A percentile compares a stretch with the other conserved stretches of the same genome.
Conservation (phyloP, 2,888 invertebrate genomes). For the Lasioglossum calceatum region DNA sequence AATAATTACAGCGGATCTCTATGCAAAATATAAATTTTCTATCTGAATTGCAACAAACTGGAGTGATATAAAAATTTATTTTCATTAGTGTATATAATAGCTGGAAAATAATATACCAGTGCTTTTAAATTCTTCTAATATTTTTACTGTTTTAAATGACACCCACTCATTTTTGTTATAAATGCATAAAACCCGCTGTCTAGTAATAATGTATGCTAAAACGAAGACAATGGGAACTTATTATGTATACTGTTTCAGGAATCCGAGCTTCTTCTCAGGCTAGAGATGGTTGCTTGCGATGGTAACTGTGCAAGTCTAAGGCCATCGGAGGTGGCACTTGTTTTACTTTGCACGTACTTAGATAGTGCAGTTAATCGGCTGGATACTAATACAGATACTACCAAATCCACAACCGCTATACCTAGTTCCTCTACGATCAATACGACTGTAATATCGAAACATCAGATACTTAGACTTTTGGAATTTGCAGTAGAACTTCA, state of each 20-base stretch:
- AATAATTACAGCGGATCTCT: neutral
- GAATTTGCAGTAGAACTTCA: slow-evolving; percentile 91
- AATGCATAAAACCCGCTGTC: too few relatives aligned
- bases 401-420: slow-evolving; percentile 57
- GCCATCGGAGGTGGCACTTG: slow-evolving; percentile 91
- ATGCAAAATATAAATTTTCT: too few relatives aligned
- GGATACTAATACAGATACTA: slow-evolving; percentile 80
- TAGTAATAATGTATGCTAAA: neutral
- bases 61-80: too few relatives aligned
- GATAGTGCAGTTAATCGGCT: slow-evolving; percentile 85
- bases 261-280: slow-evolving; percentile 88
- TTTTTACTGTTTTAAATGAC: too few relatives aligned
- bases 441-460: slow-evolving; percentile 80
- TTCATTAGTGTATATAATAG: too few relatives aligned
- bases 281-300: slow-evolving; percentile 92
- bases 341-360: slow-evolving; percentile 90
- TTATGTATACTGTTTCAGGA: slow-evolving; percentile 82
- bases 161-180: too few relatives aligned
- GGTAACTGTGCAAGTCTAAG: slow-evolving; percentile 90
- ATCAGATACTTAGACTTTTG: slow-evolving; percentile 87
- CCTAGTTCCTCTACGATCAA: slow-evolving; percentile 70
- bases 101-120: too few relatives aligned
- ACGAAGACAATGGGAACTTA: neutral
- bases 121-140: too few relatives aligned
- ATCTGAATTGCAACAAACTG: too few relatives aligned